Conservation (phyloP, 2,797 vertebrate genomes). For the Gorsachius magnificus region DNA sequence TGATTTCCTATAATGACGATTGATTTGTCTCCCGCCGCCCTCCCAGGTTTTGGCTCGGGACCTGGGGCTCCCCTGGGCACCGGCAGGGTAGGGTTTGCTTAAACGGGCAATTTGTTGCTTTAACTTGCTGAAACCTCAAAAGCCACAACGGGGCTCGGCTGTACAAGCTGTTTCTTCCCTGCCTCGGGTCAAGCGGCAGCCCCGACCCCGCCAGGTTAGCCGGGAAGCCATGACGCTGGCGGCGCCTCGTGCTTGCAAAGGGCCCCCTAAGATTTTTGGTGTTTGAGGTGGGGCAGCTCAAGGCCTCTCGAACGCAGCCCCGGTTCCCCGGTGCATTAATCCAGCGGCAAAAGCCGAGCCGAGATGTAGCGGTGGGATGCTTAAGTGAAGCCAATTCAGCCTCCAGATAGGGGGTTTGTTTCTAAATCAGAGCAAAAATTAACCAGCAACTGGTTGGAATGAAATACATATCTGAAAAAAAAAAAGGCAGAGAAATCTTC, state of each 20-base stretch:
- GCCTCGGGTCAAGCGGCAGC: background rate
- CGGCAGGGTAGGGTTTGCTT: background rate
- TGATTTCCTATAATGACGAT: background rate
- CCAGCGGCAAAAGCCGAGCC: background rate
- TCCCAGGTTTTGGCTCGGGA: background rate
- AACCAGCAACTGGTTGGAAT: background rate
- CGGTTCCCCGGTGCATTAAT: background rate
- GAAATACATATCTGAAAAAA: background rate
- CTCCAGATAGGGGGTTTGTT: background rate
- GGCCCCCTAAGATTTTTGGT: background rate
- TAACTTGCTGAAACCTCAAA: constrained; percentile 28
- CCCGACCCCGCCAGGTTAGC: background rate
- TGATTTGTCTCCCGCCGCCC: background rate
- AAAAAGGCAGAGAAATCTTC: background rate
- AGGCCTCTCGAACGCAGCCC: background rate
- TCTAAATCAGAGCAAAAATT: background rate
- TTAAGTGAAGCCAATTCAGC: background rate
- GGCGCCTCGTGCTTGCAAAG: background rate
- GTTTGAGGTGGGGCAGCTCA: background rate
- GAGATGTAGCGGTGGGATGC: background rate
- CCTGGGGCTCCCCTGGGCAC: background rate
- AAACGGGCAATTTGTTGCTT: constrained; percentile 14
- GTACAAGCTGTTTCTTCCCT: background rate
- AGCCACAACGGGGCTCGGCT: background rate
- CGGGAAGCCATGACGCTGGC: fast-evolving